Base-by-base conservation (phyloP, 2,113 vertebrate genomes). In the Ranitomeya variabilis region DNA sequence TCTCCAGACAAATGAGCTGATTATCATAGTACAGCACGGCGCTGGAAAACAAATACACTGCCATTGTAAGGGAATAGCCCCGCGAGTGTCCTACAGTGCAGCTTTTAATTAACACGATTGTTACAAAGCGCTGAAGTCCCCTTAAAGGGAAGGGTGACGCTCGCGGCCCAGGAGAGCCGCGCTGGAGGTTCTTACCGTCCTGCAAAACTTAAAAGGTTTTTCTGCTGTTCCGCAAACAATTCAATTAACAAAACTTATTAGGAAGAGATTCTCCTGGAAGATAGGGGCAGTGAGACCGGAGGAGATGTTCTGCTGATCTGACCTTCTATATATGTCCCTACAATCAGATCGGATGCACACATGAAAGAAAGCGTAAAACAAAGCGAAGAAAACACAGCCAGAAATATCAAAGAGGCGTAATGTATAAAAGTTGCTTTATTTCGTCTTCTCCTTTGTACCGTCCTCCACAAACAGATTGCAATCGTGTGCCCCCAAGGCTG, bases 81-180 rank as follows among this genome's bases (percentile, higher is more conserved):
- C 51, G 80, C 60, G 31, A 66, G 60, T 83, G 64, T 66, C 80
- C 51, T 64, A 66, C 80, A 83, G 66, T 66, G 2, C 80, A 52
- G 59, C 80, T 64, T 83, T 83, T 83, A 83, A 83, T 83, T 83
- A 83, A 83, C 80, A 83, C 64, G 80, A 64, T 64, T 83, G 59
- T 83, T 51, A 83, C 80, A 83, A 83, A 83, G 80, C 60, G 15
- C 51, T 83, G 80, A 64, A 83, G 66, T 83, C 80, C 80, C 37
- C 80, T 64, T 66, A 64, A 62, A 83, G 80, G 31, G 11, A 21
- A 66, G 80, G 80, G 80, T 52, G 80, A 66, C 45, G 12, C 60
- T 1, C 80, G 80, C 60, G 64, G 80, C 59, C 80, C 80, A 2
- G 60, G 37, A 83, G 80, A 51, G 80, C 80, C 37, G 60, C 19